A percentile compares a stretch with the other conserved stretches of the same genome.
Evolutionary conservation across 2,888 invertebrate genomes (phyloP).

Genomic region (Melitaea athalia): DNA sequence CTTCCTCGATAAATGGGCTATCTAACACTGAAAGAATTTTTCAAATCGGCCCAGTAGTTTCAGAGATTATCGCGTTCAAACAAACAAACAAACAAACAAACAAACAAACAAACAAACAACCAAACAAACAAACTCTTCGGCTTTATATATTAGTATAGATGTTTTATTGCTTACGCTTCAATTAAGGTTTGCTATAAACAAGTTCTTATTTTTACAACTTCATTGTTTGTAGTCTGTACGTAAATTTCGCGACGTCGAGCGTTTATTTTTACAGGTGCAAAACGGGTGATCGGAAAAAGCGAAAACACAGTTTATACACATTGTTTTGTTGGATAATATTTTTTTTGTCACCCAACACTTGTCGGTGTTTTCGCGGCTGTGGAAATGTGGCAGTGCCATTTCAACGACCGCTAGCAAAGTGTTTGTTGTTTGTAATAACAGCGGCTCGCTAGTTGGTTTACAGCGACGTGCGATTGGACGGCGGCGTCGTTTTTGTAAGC

Average conservation of each 20-base stretch:
- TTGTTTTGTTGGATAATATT: constrained; percentile 28
- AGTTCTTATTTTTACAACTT: background rate
- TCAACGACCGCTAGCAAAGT: constrained; percentile 24
- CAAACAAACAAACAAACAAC: no score
- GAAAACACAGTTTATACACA: constrained; percentile 14
- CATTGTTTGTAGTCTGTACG: background rate
- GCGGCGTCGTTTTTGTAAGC: constrained; percentile 1
- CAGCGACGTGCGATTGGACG: constrained; percentile 20
- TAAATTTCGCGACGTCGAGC: background rate
- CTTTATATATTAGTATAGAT: no score
- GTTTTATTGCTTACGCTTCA: background rate
- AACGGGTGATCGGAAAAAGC: constrained; percentile 12
- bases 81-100: no score
- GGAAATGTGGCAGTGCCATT: constrained; percentile 23
- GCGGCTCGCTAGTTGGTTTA: constrained; percentile 17
- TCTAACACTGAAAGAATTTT: no score
- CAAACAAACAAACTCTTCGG: no score
- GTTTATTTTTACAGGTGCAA: constrained; percentile 23
- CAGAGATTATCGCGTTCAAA: no score
- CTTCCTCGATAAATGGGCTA: no score
- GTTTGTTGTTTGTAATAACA: constrained; percentile 20
- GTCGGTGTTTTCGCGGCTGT: constrained; percentile 23
- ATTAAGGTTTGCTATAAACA: background rate
- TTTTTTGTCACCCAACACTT: constrained; percentile 24
- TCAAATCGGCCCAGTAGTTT: no score